Evolutionary conservation across 2,888 invertebrate species (phyloP), one percentile per base, ranked within the genome.

Genomic region (Cheilosia variabilis): DNA sequence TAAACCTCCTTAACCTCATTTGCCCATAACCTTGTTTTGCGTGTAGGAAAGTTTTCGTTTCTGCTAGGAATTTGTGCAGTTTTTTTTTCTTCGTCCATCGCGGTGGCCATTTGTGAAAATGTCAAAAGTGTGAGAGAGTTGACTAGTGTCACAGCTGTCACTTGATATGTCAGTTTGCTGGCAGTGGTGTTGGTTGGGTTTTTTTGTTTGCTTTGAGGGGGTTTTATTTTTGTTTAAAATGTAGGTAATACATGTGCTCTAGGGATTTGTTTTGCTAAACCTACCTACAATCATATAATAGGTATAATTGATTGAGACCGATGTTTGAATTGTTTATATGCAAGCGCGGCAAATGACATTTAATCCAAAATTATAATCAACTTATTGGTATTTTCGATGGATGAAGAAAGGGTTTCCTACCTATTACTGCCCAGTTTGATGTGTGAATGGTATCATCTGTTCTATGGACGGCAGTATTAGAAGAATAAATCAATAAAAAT

Each of bases 1-100:
- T 84, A 84, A 84, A 84, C 80, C 71, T 80, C 84, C 84, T 84
- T 84, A 84, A 84, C 84, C 84, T 84, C 80, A 84, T 84, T 84
- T 37, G 69, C 65, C 75, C 84, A 80, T 84, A 84, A 84, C 84
- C 84, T 84, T 57, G 43, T 65, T 63, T 66, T 43, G 41, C n/a
- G 58, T 24, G 58, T 34, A 45, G 58, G 55, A 75, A 69, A 71
- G 45, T 66, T 79, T 55, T 10, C 17, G 52, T 73, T 84, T 83
- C 24, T 24, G 24, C 45, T 13, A 60, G 37, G 52, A 73, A 75
- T 69, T 77, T 79, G 63, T 50, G 45, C 27, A 57, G 50, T 65
- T 58, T 53, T 58, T 52, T 22, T 72, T 66, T 60, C 27, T 57
- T 47, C 37, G 27, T 60, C 52, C 24, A 5, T 62, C 7, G 3